Evolutionary conservation across 2,888 invertebrate genomes (phyloP).

Genomic region (Lordiphosa fenestrarum): DNA sequence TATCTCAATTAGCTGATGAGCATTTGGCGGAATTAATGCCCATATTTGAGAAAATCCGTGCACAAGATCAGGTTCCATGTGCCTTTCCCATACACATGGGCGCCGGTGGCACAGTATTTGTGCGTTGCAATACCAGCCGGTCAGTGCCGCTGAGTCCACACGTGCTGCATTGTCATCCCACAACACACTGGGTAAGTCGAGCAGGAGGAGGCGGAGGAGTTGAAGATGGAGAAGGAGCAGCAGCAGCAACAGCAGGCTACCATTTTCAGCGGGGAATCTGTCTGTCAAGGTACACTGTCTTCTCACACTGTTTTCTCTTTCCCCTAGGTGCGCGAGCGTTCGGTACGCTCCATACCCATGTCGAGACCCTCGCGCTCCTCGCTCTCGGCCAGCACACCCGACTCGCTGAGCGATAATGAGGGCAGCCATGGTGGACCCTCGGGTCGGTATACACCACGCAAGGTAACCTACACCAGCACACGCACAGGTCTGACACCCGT

Average conservation of each 20-base stretch:
- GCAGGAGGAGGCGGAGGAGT: background rate
- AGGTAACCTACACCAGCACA: slow-evolving; percentile 83
- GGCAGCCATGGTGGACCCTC: slow-evolving; percentile 86
- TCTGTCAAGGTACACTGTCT: background rate
- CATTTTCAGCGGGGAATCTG: background rate
- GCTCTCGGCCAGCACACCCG: slow-evolving; percentile 92
- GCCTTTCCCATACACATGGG: slow-evolving; percentile 94
- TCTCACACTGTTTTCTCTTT: background rate
- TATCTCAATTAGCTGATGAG: slow-evolving; percentile 87
- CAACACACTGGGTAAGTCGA: slow-evolving; percentile 84
- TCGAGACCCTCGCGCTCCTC: slow-evolving; percentile 88
- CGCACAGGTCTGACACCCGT: slow-evolving; percentile 87
- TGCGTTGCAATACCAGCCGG: slow-evolving; percentile 84
- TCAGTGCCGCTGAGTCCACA: slow-evolving; percentile 84
- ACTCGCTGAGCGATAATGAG: slow-evolving; percentile 93
- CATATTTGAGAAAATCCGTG: slow-evolving; percentile 95
- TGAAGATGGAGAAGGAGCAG: slow-evolving; percentile 10
- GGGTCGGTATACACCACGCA: slow-evolving; percentile 84
- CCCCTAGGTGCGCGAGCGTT: slow-evolving; percentile 94
- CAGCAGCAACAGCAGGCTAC: slow-evolving; percentile 6
- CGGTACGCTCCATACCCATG: slow-evolving; percentile 95
- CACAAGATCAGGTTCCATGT: slow-evolving; percentile 94
- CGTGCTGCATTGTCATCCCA: slow-evolving; percentile 84
- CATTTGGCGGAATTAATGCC: slow-evolving; percentile 97
- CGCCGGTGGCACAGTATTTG: slow-evolving; percentile 85